These are phyloP conservation scores for Esox niger DNA, from an alignment of 2,113 vertebrate species.

Conservation along the genomic window DNA sequence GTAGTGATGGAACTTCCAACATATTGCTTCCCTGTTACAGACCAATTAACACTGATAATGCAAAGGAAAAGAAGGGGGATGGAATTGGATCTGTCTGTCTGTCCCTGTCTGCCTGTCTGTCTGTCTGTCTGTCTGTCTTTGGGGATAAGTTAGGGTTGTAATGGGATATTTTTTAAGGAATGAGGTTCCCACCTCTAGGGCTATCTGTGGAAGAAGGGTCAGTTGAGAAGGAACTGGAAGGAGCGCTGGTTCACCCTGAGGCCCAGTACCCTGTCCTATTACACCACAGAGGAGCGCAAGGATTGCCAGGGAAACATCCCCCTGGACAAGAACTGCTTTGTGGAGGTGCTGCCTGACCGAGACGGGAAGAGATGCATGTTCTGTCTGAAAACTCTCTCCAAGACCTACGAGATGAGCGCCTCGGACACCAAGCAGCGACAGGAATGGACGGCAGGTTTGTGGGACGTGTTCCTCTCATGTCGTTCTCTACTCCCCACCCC, in stretches of 20 bases:
- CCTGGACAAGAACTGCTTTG: constrained; percentile 87
- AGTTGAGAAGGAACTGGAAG: constrained; percentile 91
- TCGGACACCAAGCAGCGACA: constrained; percentile 93
- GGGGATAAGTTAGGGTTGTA: too few relatives aligned
- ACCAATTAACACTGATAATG: too few relatives aligned
- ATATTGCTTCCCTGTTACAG: too few relatives aligned
- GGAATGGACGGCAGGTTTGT: constrained; percentile 89
- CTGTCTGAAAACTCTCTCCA: constrained; percentile 88
- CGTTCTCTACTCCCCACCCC: too few relatives aligned
- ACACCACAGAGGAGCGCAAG: constrained; percentile 84
- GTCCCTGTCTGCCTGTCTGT: constrained; percentile 4
- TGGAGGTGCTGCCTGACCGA: constrained; percentile 88
- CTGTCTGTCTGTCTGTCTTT: neutral
- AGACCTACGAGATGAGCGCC: constrained; percentile 94
- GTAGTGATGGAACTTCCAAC: too few relatives aligned
- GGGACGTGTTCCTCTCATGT: neutral
- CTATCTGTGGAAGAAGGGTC: constrained; percentile 93
- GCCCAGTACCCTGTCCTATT: constrained; percentile 86
- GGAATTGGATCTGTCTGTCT: too few relatives aligned
- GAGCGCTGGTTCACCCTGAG: constrained; percentile 94
- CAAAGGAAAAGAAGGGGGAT: too few relatives aligned
- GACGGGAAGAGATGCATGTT: constrained; percentile 97
- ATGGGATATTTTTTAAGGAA: too few relatives aligned
- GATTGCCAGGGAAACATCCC: constrained; percentile 87
- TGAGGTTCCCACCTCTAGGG: constrained; percentile 81